phyloP scores from a whole-genome alignment of 1,140 invertebrate species.

The Bombus huntii region DNA sequence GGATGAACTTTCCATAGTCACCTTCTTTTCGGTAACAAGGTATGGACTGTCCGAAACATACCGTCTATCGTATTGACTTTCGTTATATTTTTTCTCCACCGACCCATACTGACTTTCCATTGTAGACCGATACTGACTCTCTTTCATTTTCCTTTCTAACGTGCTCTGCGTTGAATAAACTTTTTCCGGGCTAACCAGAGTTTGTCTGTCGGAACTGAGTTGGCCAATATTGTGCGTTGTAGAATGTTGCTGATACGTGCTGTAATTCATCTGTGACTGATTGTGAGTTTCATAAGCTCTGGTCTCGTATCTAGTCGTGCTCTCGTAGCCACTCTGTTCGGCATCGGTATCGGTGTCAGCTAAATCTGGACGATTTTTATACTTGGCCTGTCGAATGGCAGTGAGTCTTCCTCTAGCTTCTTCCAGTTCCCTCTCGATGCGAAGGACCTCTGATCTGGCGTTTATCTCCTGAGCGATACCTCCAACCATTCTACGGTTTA shows the following conservation, averaged over 20 bases:
- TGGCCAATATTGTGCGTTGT: slow-evolving; percentile 71
- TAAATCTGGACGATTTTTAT: slow-evolving; percentile 84
- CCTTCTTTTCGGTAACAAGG: slow-evolving; percentile 59
- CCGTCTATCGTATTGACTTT: slow-evolving; percentile 48
- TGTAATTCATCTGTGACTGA: slow-evolving; percentile 65
- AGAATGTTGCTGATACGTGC: slow-evolving; percentile 69
- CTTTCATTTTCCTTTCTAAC: slow-evolving; percentile 77
- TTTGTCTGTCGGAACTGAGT: slow-evolving; percentile 71
- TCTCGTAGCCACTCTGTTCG: slow-evolving; percentile 79
- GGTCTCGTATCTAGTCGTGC: slow-evolving; percentile 71
- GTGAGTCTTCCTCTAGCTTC: slow-evolving; percentile 95
- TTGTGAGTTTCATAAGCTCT: slow-evolving; percentile 58
- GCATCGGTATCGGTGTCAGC: slow-evolving; percentile 74
- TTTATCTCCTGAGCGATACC: slow-evolving; percentile 97
- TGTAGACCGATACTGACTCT: slow-evolving; percentile 69
- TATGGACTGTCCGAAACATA: slow-evolving; percentile 59
- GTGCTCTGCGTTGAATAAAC: slow-evolving; percentile 77
- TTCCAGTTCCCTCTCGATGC: slow-evolving; percentile 96
- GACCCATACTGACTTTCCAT: slow-evolving; percentile 65
- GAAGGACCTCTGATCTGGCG: slow-evolving; percentile 92
- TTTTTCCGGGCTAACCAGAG: slow-evolving; percentile 78
- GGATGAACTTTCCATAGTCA: slow-evolving; percentile 61
- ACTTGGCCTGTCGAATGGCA: slow-evolving; percentile 92
- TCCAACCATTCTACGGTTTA: slow-evolving; percentile 96
- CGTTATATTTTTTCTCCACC: slow-evolving; percentile 55